phyloP scores from a whole-genome alignment of 2,113 vertebrate species.

The Zosterops borbonicus region DNA sequence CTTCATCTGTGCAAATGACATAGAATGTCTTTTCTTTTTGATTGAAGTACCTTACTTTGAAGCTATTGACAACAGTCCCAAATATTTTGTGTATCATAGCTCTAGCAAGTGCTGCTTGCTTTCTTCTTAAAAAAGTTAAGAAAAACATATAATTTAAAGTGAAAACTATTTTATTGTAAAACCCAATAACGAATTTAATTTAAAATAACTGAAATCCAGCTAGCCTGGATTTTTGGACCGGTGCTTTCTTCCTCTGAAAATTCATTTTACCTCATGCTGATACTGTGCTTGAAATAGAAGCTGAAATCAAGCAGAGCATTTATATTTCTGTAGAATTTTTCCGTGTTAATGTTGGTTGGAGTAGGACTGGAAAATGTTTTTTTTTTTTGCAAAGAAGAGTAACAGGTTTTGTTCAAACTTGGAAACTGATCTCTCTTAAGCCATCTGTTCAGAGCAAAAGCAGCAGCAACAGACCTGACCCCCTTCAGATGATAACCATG shows the following conservation, averaged over 20 bases:
- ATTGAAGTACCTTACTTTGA: background rate
- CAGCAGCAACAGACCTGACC: background rate
- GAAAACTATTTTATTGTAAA: background rate
- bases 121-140: background rate
- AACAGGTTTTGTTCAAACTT: constrained; percentile 9
- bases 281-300: background rate
- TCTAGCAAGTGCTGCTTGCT: background rate
- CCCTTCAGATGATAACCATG: background rate
- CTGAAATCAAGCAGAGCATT: background rate
- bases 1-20: background rate
- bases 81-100: background rate
- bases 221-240: background rate
- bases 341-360: background rate
- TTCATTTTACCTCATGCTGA: background rate
- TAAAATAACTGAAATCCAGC: background rate
- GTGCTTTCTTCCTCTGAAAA: background rate
- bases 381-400: background rate
- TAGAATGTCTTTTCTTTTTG: background rate
- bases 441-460: constrained; percentile 7
- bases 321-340: background rate
- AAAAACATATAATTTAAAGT: background rate
- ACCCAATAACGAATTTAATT: background rate
- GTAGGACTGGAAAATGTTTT: background rate
- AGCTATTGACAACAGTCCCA: background rate
- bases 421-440: background rate